Percentiles rank a stretch among this genome's conserved stretches.
These are phyloP conservation scores for Marcusenius ussheri DNA, from an alignment of 2,113 vertebrate genomes.

Conservation along the genomic window DNA sequence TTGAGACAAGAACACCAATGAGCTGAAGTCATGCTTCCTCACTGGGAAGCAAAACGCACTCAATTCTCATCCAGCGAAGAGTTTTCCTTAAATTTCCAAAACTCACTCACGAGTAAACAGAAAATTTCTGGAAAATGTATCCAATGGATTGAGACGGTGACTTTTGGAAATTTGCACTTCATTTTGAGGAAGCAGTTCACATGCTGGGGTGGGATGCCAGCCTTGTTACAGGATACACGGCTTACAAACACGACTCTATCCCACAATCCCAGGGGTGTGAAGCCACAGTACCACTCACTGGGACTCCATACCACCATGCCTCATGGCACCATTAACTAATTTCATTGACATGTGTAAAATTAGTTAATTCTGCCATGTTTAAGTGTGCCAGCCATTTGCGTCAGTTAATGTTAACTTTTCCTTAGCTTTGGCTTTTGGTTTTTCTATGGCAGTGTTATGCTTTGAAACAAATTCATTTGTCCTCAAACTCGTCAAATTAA, in stretches of 20 bases:
- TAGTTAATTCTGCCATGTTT: neutral
- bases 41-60: neutral
- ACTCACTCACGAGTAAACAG: neutral
- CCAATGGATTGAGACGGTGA: neutral
- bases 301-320: neutral
- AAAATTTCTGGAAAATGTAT: neutral
- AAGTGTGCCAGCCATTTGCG: neutral
- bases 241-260: neutral
- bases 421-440: neutral
- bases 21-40: neutral
- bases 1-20: neutral
- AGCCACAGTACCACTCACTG: neutral
- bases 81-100: neutral
- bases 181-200: neutral
- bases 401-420: neutral
- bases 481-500: neutral
- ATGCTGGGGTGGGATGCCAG: neutral
- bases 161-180: neutral
- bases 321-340: neutral
- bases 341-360: neutral
- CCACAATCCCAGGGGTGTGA: neutral
- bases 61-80: neutral
- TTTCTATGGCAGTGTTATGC: neutral
- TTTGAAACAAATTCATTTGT: neutral
- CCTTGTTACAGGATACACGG: neutral